Evolutionary conservation across 2,888 invertebrate genomes (phyloP).

Genomic region (Sepiola atlantica): DNA sequence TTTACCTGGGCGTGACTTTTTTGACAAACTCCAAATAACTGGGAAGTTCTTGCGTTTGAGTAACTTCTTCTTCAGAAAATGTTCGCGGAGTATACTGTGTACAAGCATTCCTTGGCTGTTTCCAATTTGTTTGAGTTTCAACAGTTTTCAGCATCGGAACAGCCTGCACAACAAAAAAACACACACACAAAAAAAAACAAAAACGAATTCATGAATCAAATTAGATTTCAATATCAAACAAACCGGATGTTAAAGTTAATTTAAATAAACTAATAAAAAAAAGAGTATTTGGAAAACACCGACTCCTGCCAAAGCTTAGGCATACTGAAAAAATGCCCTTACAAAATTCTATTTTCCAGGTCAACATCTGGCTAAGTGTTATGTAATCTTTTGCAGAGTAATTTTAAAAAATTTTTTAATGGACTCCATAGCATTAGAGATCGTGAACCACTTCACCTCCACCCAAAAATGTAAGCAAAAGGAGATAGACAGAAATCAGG

Average conservation of each 20-base stretch:
- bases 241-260: not conserved
- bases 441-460: too few species aligned
- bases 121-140: conserved; percentile 73
- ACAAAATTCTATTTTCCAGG: too few species aligned
- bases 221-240: not conserved
- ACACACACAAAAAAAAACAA: not conserved
- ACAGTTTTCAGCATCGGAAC: conserved; percentile 65
- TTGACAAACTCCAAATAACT: conserved; percentile 61
- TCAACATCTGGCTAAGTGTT: too few species aligned
- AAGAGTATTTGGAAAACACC: too few species aligned
- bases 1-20: conserved; percentile 63
- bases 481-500: too few species aligned
- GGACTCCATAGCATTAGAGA: too few species aligned
- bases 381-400: too few species aligned
- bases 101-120: conserved; percentile 71
- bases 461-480: too few species aligned
- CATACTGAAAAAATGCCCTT: too few species aligned
- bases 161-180: conserved; percentile 66
- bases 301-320: too few species aligned
- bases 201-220: not conserved
- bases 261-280: not conserved
- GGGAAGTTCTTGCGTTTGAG: conserved; percentile 58
- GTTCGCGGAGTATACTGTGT: conserved; percentile 73
- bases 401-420: too few species aligned
- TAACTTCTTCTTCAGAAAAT: conserved; percentile 67